Base-by-base conservation (phyloP, 1,140 invertebrate species). In the Galleria mellonella region DNA sequence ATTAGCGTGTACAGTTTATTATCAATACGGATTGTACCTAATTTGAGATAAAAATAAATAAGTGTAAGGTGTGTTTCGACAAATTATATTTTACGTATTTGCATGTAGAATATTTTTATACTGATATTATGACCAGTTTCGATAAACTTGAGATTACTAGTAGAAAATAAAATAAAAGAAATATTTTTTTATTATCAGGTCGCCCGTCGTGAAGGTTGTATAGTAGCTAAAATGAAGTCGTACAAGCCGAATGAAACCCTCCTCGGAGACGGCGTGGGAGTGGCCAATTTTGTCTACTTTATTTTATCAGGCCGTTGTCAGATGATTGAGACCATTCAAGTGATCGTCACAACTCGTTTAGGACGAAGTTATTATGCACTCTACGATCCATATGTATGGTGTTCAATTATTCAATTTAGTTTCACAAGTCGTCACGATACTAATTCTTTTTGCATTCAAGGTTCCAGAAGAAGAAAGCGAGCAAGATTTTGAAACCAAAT, bases 221-320 rank as follows among this genome's bases (percentile, higher is more conserved):
- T 91, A 61, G 72, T 89, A 36, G 89, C 89, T 11, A 90, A 88
- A 79, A 87, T 91, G 49, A 88, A 88, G 52, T 65, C 85, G 0
- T 92, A 85, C 44, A 67, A 77, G 32, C 17, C 79, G 4, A 86
- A 89, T 46, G 89, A 91, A 64, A 89, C 88, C 0, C 62, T 92
- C 11, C 63, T 91, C n/a, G 90, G 90, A 6, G 90, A 91, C 53
- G 89, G 88, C 2, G 79, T 82, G 38, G 90, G 91, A 9, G 74
- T 90, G 35, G 73, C 87, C n/a, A 89, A 90, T 62, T 90, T 89
- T 38, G 89, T 89, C 0, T 90, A 92, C 62, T 91, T 92, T 46
- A 51, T 92, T 10, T 63, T 91, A 9, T 87, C 87, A 15, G 91
- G 91, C 10, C 85, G 87, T 51, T 91, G 90, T 62, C 79, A 87